These are phyloP conservation scores for Anser cygnoides DNA, from an alignment of 2,113 vertebrate species.

Conservation along the genomic window DNA sequence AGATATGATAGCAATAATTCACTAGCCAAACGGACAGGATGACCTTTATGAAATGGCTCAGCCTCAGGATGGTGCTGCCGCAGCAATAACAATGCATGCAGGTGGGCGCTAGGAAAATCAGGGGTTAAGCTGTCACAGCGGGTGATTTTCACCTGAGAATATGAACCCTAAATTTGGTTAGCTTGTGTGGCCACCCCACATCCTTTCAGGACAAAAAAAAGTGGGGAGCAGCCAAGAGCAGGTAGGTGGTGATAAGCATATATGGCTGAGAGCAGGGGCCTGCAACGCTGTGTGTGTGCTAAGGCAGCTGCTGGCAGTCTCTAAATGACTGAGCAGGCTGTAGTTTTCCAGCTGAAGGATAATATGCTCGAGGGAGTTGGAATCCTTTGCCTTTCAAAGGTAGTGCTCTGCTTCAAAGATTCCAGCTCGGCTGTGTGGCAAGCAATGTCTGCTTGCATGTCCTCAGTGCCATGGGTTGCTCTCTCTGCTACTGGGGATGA, in stretches of 20 bases:
- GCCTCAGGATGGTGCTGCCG: neutral
- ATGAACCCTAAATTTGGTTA: neutral
- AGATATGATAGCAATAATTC: neutral
- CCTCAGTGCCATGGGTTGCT: neutral
- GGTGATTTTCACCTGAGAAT: neutral
- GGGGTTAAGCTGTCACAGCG: neutral
- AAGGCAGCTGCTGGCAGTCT: neutral
- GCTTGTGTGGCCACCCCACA: neutral
- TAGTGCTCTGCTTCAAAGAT: neutral
- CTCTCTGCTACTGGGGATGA: neutral
- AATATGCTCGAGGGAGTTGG: neutral
- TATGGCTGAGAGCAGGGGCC: neutral
- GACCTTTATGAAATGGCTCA: neutral
- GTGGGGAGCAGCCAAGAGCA: neutral
- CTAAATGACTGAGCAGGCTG: fast-evolving
- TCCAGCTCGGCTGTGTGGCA: neutral
- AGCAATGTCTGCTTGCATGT: neutral
- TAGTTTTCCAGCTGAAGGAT: neutral
- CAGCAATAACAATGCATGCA: fast-evolving
- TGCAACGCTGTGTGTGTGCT: neutral
- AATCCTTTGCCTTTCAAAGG: neutral
- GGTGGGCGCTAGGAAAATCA: neutral
- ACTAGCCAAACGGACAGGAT: neutral
- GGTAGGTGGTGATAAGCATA: neutral
- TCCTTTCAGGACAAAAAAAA: neutral